Evolutionary conservation across 1,140 invertebrate species (phyloP).

Genomic region (Ectropis grisescens): DNA sequence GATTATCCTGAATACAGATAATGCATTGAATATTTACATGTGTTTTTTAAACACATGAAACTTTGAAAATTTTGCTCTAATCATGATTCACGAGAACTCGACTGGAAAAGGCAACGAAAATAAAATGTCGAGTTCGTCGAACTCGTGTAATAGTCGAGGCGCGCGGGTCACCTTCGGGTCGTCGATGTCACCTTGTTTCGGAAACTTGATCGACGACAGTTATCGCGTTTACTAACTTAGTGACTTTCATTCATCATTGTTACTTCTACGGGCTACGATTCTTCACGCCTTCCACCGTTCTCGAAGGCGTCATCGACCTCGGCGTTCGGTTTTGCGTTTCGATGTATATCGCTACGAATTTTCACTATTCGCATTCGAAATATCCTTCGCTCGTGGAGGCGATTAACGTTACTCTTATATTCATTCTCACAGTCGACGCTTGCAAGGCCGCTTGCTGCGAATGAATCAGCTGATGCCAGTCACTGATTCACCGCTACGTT

Average conservation of each 20-base stretch:
- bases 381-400: constrained; percentile 14
- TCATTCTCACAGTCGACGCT: constrained; percentile 28
- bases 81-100: not conserved
- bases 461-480: constrained; percentile 42
- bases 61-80: too few species aligned
- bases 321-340: too few species aligned
- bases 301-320: too few species aligned
- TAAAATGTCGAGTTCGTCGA: constrained; percentile 38
- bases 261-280: constrained; percentile 8
- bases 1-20: too few species aligned
- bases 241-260: constrained; percentile 22
- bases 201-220: constrained; percentile 55
- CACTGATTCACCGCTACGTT: constrained; percentile 21
- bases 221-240: constrained; percentile 34
- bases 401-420: constrained; percentile 17
- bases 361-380: too few species aligned
- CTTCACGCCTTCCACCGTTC: too few species aligned
- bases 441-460: constrained; percentile 41
- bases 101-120: constrained; percentile 22
- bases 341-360: too few species aligned
- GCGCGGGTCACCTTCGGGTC: constrained; percentile 50
- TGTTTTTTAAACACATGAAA: too few species aligned
- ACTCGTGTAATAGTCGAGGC: constrained; percentile 27
- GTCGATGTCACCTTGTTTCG: constrained; percentile 56
- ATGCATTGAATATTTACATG: too few species aligned